A percentile compares a stretch with the other conserved stretches of the same genome.
phyloP scores from a whole-genome alignment of 30 jellyfish, hydroid and myxozoan genomes.

The Nemopilema nomurai region DNA sequence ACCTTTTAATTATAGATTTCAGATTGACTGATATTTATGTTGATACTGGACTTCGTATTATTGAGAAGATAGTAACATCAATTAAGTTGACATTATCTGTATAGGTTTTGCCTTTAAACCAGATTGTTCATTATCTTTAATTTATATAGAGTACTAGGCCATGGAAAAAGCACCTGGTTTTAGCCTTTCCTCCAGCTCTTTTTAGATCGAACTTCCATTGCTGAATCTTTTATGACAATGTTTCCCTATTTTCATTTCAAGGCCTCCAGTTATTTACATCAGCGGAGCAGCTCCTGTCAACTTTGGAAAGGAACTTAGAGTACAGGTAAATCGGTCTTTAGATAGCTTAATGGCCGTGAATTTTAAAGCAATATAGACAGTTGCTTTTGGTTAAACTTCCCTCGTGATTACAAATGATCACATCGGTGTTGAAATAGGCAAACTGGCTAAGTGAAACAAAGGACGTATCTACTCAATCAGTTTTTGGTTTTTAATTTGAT shows the following conservation, averaged over 20 bases:
- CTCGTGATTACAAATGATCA: background rate
- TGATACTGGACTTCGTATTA: too few relatives aligned
- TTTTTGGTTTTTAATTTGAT: too few relatives aligned
- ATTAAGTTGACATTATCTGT: too few relatives aligned
- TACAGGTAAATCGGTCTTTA: conserved; percentile 54
- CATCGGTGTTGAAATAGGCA: background rate
- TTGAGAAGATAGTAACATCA: too few relatives aligned
- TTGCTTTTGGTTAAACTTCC: background rate
- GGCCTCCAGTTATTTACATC: conserved; percentile 95
- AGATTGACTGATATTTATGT: too few relatives aligned
- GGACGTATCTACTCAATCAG: too few relatives aligned
- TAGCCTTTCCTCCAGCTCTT: background rate
- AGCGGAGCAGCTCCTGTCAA: conserved; percentile 92
- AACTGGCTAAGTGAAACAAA: background rate
- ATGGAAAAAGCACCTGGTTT: background rate
- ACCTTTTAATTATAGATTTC: too few relatives aligned
- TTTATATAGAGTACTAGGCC: too few relatives aligned
- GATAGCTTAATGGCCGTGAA: too few relatives aligned
- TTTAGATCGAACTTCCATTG: background rate
- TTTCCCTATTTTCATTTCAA: background rate
- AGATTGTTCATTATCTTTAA: too few relatives aligned
- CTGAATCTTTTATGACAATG: background rate
- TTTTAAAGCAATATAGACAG: too few relatives aligned
- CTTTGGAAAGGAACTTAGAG: conserved; percentile 73
- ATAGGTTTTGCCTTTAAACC: too few relatives aligned